Base-by-base conservation (phyloP, 2,797 vertebrate genomes). In the Limosa lapponica region DNA sequence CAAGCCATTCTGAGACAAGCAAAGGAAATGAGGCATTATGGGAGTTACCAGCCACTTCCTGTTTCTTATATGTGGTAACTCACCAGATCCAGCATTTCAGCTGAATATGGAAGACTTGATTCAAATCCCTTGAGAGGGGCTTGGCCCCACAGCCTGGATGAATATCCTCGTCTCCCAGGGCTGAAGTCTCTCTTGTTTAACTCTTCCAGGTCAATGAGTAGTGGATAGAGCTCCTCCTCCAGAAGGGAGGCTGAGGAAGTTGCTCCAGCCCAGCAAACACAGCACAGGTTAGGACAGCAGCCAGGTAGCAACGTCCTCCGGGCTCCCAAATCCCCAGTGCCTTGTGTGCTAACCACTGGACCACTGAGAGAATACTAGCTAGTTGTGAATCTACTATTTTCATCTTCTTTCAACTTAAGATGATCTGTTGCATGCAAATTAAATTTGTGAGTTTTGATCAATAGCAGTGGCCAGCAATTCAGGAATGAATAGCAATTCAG, bases 291-390 rank as follows among this genome's bases (percentile, higher is more conserved):
- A 28, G 69, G n/a, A 16, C 36, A 34, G n/a, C 12, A 16, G 49
- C 3, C 24, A 41, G n/a, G 13, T 10, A 82, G n/a, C 44, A 36
- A 41, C 1, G 8, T 23, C n/a, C 49, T n/a, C 44, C 2, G 1
- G 25, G 39, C 7, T 51, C 22, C 36, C 24, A 10, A 2, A 13
- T 51, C 18, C 70, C 55, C n/a, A 24, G 0, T 11, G 48, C 59
- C 22, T 39, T 28, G 14, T 32, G 14, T 77, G 32, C 64, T 58
- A 22, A 55, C 25, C 62, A 9, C 54, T 48, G 27, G 14, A 6
- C 32, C 22, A 28, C 1, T 34, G 61, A 34, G 39, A 25, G 7
- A 17, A 19, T 28, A 6, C 41, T 11, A 30, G 24, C 27, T 49
- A 46, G 20, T 8, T 71, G 34, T 30, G 61, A 65, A 65, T 54